A percentile compares a stretch with the other conserved stretches of the same genome.
Evolutionary conservation across 2,888 invertebrate species (phyloP).

Genomic region (Pachymerium ferrugineum): DNA sequence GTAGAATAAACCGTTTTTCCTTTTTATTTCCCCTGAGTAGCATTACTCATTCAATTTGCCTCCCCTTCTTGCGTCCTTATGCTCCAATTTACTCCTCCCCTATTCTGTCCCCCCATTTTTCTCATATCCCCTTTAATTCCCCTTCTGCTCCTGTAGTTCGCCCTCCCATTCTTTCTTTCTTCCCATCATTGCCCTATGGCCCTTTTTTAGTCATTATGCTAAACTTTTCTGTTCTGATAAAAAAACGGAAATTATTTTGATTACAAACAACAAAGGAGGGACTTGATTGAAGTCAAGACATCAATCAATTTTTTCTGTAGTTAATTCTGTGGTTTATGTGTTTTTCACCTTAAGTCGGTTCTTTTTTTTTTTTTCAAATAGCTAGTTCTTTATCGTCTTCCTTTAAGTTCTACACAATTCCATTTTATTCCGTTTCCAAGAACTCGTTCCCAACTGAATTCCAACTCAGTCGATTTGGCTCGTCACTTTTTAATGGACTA

Average conservation of each 20-base stretch:
- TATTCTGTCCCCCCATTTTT: conserved; percentile 14
- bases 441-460: neutral
- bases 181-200: conserved; percentile 36
- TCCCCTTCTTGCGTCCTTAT: conserved; percentile 37
- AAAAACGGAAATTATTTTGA: conserved; percentile 36
- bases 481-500: conserved; percentile 10
- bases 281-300: too few relatives aligned
- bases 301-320: too few relatives aligned
- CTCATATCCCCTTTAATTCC: conserved; percentile 34
- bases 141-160: conserved; percentile 35
- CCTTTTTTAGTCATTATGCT: conserved; percentile 34
- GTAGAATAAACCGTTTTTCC: conserved; percentile 33
- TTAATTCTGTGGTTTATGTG: too few relatives aligned
- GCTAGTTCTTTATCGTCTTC: conserved; percentile 36
- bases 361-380: too few relatives aligned
- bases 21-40: conserved; percentile 40
- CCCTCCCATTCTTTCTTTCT: conserved; percentile 37
- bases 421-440: conserved; percentile 16
- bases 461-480: neutral
- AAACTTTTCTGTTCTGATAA: conserved; percentile 31
- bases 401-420: conserved; percentile 25
- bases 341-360: too few relatives aligned
- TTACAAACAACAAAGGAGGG: too few relatives aligned
- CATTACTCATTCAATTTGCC: conserved; percentile 41
- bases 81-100: conserved; percentile 35